These are phyloP conservation scores for Pocota personata DNA, from an alignment of 2,888 invertebrate species.

Conservation along the genomic window DNA sequence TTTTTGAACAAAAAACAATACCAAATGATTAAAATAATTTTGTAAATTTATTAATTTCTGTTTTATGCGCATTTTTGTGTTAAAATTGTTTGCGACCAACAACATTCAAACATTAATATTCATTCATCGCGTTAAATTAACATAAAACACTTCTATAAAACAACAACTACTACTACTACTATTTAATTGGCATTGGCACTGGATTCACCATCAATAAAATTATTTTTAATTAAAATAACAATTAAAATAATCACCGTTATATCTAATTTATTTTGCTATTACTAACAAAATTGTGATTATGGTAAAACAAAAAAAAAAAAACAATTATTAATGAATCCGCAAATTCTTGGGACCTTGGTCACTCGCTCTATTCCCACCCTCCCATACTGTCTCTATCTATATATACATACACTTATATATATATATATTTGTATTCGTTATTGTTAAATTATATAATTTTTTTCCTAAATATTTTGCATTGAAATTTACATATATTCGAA, in stretches of 20 bases:
- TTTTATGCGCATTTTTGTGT: conserved; percentile 27
- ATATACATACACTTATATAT: conserved; percentile 49
- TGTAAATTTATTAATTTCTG: conserved; percentile 40
- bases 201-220: conserved; percentile 60
- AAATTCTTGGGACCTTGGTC: conserved; percentile 68
- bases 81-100: conserved; percentile 44
- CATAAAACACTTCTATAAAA: conserved; percentile 7
- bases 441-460: conserved; percentile 64
- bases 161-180: conserved; percentile 39
- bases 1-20: conserved; percentile 3
- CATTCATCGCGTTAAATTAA: conserved; percentile 53
- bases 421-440: conserved; percentile 59
- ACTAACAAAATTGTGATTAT: conserved; percentile 65
- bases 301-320: conserved; percentile 19
- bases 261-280: conserved; percentile 67
- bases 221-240: conserved; percentile 9
- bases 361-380: conserved; percentile 52
- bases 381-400: conserved; percentile 48
- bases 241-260: conserved; percentile 46
- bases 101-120: conserved; percentile 31
- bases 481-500: conserved; percentile 59
- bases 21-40: conserved; percentile 12
- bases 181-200: conserved; percentile 72
- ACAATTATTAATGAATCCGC: conserved; percentile 37
- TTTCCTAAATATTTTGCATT: conserved; percentile 69